Evolutionary conservation across 2,113 vertebrate species (phyloP).

Genomic region (Engraulis encrasicolus): DNA sequence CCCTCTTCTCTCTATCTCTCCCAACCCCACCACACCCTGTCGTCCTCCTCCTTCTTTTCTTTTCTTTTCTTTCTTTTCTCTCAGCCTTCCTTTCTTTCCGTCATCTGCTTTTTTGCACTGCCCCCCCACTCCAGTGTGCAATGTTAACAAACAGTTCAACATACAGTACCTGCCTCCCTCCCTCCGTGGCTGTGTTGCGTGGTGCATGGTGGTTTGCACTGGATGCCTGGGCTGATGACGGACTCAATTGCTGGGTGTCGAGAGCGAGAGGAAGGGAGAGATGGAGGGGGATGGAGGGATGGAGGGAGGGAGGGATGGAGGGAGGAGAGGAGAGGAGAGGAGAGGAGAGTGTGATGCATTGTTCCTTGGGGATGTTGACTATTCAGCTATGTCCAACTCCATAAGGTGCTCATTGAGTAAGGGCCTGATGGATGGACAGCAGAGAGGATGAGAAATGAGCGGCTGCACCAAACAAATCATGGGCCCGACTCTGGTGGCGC

Average conservation of each 20-base stretch:
- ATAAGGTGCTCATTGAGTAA: slow-evolving; percentile 10
- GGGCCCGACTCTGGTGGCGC: not conserved
- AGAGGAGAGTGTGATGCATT: not conserved
- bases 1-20: slow-evolving; percentile 24
- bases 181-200: slow-evolving; percentile 53
- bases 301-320: not conserved
- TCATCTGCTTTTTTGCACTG: slow-evolving; percentile 42
- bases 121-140: slow-evolving; percentile 75
- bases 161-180: slow-evolving; percentile 76
- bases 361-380: slow-evolving; percentile 14
- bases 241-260: slow-evolving; percentile 53
- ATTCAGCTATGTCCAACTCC: slow-evolving; percentile 32
- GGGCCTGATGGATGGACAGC: slow-evolving; percentile 13
- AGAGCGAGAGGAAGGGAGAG: not conserved
- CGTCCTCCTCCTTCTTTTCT: slow-evolving; percentile 16
- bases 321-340: not conserved
- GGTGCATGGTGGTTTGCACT: slow-evolving; percentile 62
- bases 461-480: not conserved
- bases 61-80: slow-evolving; percentile 45
- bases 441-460: not conserved
- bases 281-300: not conserved
- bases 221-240: slow-evolving; percentile 59
- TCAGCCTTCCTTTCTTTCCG: slow-evolving; percentile 40
- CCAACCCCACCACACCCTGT: too few species aligned
- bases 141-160: slow-evolving; percentile 86